phyloP scores from a whole-genome alignment of 2,113 vertebrate species.

The Solea solea region DNA sequence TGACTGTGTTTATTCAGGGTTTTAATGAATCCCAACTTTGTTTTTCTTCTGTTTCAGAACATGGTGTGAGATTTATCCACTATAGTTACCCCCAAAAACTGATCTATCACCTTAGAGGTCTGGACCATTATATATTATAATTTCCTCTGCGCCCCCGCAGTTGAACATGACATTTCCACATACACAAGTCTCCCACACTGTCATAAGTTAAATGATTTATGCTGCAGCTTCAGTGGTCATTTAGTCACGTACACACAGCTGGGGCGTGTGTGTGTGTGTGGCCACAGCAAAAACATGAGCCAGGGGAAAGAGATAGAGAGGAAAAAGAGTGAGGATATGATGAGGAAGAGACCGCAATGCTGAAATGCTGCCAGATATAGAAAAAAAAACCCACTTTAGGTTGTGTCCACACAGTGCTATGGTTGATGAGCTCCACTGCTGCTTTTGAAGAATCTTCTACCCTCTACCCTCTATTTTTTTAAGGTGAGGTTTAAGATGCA shows the following conservation, averaged over 20 bases:
- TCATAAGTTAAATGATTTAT: slow-evolving; percentile 26
- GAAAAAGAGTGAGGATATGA: not conserved
- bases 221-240: not conserved
- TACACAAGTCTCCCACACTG: slow-evolving; percentile 4
- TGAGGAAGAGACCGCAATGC: slow-evolving; percentile 9
- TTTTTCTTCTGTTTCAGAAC: too few relatives aligned
- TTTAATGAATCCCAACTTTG: too few relatives aligned
- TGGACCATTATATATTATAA: not conserved
- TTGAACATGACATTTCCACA: slow-evolving; percentile 1
- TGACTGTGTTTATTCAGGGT: too few relatives aligned
- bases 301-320: not conserved
- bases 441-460: too few relatives aligned
- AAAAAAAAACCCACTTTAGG: slow-evolving; percentile 23
- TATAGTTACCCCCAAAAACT: too few relatives aligned
- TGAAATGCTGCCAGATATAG: slow-evolving; percentile 31
- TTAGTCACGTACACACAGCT: slow-evolving; percentile 1
- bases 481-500: too few relatives aligned
- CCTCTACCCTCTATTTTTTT: too few relatives aligned
- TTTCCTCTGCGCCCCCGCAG: not conserved
- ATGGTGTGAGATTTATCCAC: too few relatives aligned
- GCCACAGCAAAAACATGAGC: slow-evolving; percentile 28
- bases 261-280: slow-evolving; percentile 1
- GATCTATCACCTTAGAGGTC: not conserved
- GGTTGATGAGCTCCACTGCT: slow-evolving; percentile 6
- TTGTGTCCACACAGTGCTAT: slow-evolving; percentile 22